Conservation (phyloP, 2,888 invertebrate species). For the Pogonocherus hispidulus region DNA sequence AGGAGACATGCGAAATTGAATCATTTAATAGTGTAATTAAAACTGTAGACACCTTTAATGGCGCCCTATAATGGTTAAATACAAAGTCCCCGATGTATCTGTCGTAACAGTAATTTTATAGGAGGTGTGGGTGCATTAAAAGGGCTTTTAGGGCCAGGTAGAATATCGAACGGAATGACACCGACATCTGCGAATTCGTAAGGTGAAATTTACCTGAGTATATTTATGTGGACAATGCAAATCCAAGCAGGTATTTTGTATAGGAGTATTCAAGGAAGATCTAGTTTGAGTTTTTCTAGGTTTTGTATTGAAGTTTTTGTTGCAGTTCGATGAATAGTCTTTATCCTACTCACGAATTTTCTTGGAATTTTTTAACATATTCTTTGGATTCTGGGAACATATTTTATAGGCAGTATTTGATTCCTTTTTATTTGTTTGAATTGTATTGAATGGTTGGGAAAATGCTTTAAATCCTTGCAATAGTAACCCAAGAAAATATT, state of each 20-base stretch:
- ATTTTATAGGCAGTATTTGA: too few species aligned
- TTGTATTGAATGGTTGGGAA: too few species aligned
- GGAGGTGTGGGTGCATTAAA: constrained; percentile 1
- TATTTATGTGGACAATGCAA: neutral
- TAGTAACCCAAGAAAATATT: too few species aligned
- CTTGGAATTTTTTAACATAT: too few species aligned
- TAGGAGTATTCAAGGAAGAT: neutral
- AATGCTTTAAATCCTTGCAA: too few species aligned
- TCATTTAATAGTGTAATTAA: neutral
- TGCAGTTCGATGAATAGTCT: too few species aligned
- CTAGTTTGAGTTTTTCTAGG: neutral
- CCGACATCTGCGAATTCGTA: neutral
- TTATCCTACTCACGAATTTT: too few species aligned
- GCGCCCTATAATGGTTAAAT: neutral
- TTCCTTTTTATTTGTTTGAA: too few species aligned
- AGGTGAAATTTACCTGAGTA: constrained; percentile 16
- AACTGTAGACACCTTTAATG: constrained; percentile 9
- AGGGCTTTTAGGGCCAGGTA: constrained; percentile 18
- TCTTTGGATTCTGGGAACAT: too few species aligned
- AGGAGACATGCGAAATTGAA: neutral
- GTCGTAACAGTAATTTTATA: constrained; percentile 12
- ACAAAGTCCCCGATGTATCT: constrained; percentile 11
- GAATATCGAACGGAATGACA: neutral
- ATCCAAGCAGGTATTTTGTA: neutral
- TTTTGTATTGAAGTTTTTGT: too few species aligned